Percentiles rank a stretch among this genome's conserved stretches.
These are phyloP conservation scores for Parnassius smintheus DNA, from an alignment of 2,888 invertebrate species.

Conservation along the genomic window DNA sequence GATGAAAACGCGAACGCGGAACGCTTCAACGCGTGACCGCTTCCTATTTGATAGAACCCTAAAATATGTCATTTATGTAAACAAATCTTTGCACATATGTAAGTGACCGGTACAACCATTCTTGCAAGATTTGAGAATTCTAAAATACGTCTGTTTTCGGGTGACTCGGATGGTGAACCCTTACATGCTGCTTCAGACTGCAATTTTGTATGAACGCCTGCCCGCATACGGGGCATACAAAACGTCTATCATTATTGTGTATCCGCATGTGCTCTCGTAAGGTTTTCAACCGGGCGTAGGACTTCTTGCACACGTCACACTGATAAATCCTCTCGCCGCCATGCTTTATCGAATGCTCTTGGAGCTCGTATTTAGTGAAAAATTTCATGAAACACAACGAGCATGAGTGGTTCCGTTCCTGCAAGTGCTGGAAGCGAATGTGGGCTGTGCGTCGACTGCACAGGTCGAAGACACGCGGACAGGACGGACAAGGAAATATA, in stretches of 20 bases:
- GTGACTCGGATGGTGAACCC: conserved; percentile 68
- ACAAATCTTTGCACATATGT: no score
- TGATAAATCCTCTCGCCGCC: conserved; percentile 77
- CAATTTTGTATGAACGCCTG: conserved; percentile 72
- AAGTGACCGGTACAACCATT: no score
- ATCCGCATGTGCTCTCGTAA: conserved; percentile 72
- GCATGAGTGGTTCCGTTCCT: conserved; percentile 74
- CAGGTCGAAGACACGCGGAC: conserved; percentile 66
- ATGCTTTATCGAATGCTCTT: conserved; percentile 79
- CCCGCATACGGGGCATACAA: conserved; percentile 65
- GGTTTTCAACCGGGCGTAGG: conserved; percentile 71
- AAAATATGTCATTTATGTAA: no score
- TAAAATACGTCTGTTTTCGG: conserved; percentile 51
- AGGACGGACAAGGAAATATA: conserved; percentile 65
- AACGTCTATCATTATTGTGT: conserved; percentile 68
- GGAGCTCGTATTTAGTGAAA: conserved; percentile 77
- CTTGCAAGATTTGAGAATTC: background rate
- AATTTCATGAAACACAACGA: conserved; percentile 77
- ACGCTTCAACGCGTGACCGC: no score
- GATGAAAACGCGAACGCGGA: no score
- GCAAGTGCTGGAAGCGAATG: conserved; percentile 66
- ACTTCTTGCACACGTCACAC: conserved; percentile 77
- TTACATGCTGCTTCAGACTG: conserved; percentile 66
- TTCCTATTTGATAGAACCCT: no score
- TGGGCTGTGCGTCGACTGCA: conserved; percentile 70